phyloP scores from a whole-genome alignment of 2,888 invertebrate genomes.

The Desoria tigrina region DNA sequence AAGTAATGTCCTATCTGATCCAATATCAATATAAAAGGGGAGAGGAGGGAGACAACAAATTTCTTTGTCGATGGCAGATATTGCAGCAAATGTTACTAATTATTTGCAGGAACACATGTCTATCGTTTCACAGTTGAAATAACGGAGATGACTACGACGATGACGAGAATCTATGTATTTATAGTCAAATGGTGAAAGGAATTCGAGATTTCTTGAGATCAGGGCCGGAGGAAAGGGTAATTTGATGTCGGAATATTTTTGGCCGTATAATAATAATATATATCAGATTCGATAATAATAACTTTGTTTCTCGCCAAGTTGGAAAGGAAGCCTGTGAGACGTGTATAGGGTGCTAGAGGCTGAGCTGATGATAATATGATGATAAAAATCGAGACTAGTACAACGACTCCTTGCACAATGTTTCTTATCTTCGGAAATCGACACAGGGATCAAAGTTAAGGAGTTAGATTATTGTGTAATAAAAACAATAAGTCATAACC shows the following conservation, averaged over 20 bases:
- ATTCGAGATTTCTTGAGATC: no score
- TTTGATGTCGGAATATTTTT: slow-evolving; percentile 19
- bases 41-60: slow-evolving; percentile 22
- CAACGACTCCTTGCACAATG: not conserved
- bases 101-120: slow-evolving; percentile 44
- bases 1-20: no score
- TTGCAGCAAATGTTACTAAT: slow-evolving; percentile 45
- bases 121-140: slow-evolving; percentile 40
- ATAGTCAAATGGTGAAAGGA: not conserved
- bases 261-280: not conserved
- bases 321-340: no score
- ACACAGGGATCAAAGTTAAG: slow-evolving; percentile 1
- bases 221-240: slow-evolving; percentile 3
- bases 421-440: slow-evolving; percentile 10
- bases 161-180: not conserved
- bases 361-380: no score
- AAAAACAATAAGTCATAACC: slow-evolving; percentile 5
- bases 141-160: slow-evolving; percentile 2
- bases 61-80: slow-evolving; percentile 28
- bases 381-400: no score
- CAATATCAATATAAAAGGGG: not conserved
- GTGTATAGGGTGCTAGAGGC: no score
- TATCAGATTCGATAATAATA: not conserved
- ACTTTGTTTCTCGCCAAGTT: not conserved
- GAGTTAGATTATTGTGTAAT: slow-evolving; percentile 9